Evolutionary conservation across 2,113 vertebrate genomes (phyloP).

Genomic region (Acanthochromis polyacanthus): DNA sequence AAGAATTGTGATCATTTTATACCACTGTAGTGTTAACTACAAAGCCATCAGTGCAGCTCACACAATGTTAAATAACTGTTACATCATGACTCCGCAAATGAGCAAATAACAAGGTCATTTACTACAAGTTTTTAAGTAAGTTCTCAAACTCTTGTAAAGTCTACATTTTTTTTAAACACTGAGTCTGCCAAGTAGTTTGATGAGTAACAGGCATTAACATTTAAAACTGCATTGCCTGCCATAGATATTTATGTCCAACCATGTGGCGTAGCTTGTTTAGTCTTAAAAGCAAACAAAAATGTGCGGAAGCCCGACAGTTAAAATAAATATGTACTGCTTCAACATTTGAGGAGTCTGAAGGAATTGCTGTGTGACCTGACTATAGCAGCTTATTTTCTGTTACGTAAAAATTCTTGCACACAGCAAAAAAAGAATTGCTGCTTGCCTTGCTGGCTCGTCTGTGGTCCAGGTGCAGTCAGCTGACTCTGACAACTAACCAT

Average conservation of each 20-base stretch:
- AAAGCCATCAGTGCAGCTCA: no score
- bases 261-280: not conserved
- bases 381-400: not conserved
- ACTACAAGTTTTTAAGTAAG: not conserved
- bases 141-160: not conserved
- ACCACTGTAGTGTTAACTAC: no score
- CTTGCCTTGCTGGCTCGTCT: no score
- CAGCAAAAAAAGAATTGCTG: no score
- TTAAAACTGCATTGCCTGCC: constrained; percentile 26
- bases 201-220: constrained; percentile 32
- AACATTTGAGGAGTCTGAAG: not conserved
- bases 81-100: not conserved
- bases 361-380: not conserved
- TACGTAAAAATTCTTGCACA: not conserved
- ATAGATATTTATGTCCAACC: constrained; percentile 9
- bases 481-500: no score
- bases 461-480: no score
- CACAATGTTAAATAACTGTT: not conserved
- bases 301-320: not conserved
- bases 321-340: not conserved
- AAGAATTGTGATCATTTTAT: no score
- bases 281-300: constrained; percentile 2
- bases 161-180: no score
- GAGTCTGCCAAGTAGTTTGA: not conserved
- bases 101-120: not conserved